These are phyloP conservation scores for Actinernus sp. DNA, from an alignment of 92 coral and sea anemone genomes.

Conservation along the genomic window DNA sequence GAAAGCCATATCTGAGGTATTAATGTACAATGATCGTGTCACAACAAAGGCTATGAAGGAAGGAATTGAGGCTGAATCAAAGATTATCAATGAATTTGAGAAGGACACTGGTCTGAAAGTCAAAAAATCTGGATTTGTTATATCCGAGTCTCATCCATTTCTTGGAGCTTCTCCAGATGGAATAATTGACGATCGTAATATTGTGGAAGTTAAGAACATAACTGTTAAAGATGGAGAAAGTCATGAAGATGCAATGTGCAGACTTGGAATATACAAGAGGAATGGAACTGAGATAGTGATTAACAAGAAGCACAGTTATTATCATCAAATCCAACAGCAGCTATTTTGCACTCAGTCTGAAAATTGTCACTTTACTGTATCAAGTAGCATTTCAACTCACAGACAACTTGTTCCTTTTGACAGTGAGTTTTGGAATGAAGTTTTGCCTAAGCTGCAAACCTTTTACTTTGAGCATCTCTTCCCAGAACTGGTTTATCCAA, in stretches of 20 bases:
- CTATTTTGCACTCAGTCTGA: conserved; percentile 41
- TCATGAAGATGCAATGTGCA: conserved; percentile 33
- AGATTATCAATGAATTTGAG: not conserved
- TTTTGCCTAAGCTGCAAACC: conserved; percentile 42
- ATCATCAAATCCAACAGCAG: too few relatives aligned
- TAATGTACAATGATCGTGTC: conserved; percentile 23
- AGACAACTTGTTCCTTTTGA: conserved; percentile 53
- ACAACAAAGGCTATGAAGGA: conserved; percentile 52
- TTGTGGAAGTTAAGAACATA: conserved; percentile 53
- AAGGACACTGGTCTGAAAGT: conserved; percentile 42
- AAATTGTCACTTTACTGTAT: conserved; percentile 62
- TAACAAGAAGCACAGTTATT: too few relatives aligned
- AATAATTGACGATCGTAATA: conserved; percentile 34
- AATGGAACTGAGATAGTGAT: conserved; percentile 47
- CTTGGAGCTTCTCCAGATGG: too few relatives aligned
- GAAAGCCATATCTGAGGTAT: conserved; percentile 48
- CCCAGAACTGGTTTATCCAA: conserved; percentile 76
- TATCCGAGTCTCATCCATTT: conserved; percentile 17
- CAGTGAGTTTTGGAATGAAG: conserved; percentile 44
- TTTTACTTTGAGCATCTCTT: conserved; percentile 69
- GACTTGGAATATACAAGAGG: conserved; percentile 46
- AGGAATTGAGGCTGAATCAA: conserved; percentile 47
- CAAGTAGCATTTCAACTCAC: conserved; percentile 49
- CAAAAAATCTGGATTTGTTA: conserved; percentile 41
- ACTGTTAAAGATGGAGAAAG: conserved; percentile 26